Conservation (phyloP, 1,140 invertebrate species). For the Lasioglossum baleicum region DNA sequence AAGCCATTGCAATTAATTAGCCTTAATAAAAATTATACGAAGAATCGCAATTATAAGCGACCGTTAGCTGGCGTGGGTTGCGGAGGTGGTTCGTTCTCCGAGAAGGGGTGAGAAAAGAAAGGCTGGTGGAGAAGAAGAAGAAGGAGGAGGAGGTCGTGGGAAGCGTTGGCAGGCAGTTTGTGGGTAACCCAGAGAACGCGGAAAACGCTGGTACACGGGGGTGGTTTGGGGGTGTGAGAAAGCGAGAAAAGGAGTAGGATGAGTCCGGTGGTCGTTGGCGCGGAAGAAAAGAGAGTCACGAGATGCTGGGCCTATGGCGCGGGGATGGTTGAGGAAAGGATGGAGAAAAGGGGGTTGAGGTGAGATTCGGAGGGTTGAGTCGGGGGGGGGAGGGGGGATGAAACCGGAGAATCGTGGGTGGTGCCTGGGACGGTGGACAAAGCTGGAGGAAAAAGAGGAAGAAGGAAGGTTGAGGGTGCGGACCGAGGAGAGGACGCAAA, state of each 20-base stretch:
- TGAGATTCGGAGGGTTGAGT: not conserved
- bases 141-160: conserved; percentile 35
- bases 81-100: not conserved
- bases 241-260: conserved; percentile 44
- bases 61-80: conserved; percentile 7
- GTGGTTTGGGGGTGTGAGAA: conserved; percentile 15
- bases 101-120: conserved; percentile 21
- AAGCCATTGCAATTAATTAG: conserved; percentile 79
- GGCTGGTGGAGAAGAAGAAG: conserved; percentile 26
- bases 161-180: conserved; percentile 54
- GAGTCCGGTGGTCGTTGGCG: conserved; percentile 64
- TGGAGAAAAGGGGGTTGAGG: conserved; percentile 42
- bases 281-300: conserved; percentile 75
- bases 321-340: conserved; percentile 33
- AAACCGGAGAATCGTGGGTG: not conserved
- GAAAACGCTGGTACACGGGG: not conserved
- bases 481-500: conserved; percentile 45
- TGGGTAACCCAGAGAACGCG: conserved; percentile 42
- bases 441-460: too few species aligned
- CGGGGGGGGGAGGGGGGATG: too few species aligned
- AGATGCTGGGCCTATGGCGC: conserved; percentile 56
- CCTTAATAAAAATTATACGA: conserved; percentile 79
- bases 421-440: conserved; percentile 35
- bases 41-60: conserved; percentile 76
- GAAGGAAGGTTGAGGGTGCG: too few species aligned